phyloP scores from a whole-genome alignment of 1,140 invertebrate species.

The Daktulosphaira vitifoliae region DNA sequence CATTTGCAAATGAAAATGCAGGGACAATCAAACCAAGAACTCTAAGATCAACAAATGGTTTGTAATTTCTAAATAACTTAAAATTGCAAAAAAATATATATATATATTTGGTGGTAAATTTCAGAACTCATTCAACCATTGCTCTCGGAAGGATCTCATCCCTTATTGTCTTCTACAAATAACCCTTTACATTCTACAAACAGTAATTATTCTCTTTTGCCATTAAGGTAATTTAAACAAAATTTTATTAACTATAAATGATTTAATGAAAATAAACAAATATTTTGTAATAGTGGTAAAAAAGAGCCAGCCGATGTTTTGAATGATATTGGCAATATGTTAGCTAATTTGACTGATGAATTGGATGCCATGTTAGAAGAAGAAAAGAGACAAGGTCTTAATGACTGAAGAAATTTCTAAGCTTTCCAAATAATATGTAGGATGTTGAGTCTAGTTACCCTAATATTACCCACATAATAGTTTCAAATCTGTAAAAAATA shows the following conservation, averaged over 20 bases:
- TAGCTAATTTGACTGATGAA: constrained; percentile 87
- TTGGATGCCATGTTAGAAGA: constrained; percentile 90
- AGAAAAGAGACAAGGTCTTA: constrained; percentile 71
- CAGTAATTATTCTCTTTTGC: constrained; percentile 13
- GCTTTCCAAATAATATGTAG: too few relatives aligned
- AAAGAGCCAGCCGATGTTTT: constrained; percentile 78
- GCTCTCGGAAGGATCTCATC: constrained; percentile 24
- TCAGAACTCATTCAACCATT: constrained; percentile 26
- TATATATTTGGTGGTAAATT: too few relatives aligned
- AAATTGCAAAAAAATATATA: too few relatives aligned
- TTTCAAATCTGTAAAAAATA: too few relatives aligned
- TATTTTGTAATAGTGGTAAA: constrained; percentile 36
- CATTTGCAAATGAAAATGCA: constrained; percentile 97
- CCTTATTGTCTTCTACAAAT: constrained; percentile 5
- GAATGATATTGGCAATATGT: constrained; percentile 93
- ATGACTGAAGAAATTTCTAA: constrained; percentile 45
- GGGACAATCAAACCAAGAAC: constrained; percentile 87
- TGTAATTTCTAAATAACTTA: not conserved
- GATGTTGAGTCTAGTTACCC: not conserved
- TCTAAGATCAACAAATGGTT: constrained; percentile 42
- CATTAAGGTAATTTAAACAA: not conserved
- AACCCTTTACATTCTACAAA: constrained; percentile 14
- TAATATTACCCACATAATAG: too few relatives aligned
- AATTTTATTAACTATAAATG: too few relatives aligned
- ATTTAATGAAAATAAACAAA: too few relatives aligned